Conservation (phyloP, 2,888 invertebrate genomes). For the Pemphredon lugubris region DNA sequence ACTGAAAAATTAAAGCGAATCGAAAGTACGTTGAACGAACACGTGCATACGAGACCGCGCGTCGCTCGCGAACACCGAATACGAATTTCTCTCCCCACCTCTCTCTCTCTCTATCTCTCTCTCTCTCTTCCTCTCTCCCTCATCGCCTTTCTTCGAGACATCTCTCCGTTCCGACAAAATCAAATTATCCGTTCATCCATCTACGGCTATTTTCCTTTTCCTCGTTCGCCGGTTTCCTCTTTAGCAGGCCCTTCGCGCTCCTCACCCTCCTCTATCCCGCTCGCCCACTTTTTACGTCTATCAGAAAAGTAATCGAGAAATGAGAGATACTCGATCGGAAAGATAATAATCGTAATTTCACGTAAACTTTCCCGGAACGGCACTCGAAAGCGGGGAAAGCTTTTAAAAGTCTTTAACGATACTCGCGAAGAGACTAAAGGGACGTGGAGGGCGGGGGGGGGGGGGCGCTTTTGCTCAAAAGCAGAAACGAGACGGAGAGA, state of each 20-base stretch:
- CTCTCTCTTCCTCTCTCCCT: not conserved
- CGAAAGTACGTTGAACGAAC: too few species aligned
- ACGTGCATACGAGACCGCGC: too few species aligned
- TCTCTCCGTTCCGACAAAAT: too few species aligned
- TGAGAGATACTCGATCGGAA: slow-evolving; percentile 34
- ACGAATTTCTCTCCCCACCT: too few species aligned
- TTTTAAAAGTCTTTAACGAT: slow-evolving; percentile 62
- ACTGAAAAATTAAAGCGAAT: too few species aligned
- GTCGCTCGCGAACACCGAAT: too few species aligned
- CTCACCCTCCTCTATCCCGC: not conserved
- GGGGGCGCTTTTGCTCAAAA: slow-evolving; percentile 17
- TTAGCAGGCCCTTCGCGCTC: not conserved
- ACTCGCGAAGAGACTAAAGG: slow-evolving; percentile 42
- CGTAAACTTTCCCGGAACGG: slow-evolving; percentile 51
- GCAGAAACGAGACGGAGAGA: slow-evolving; percentile 8
- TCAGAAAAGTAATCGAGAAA: slow-evolving; percentile 33
- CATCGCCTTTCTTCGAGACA: not conserved
- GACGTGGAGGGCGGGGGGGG: slow-evolving; percentile 23
- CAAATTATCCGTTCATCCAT: not conserved
- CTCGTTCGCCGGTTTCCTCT: too few species aligned
- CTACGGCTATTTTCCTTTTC: not conserved
- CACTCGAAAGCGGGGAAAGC: too few species aligned
- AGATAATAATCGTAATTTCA: slow-evolving; percentile 64
- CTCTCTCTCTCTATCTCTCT: too few species aligned
- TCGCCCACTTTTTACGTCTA: not conserved